These are phyloP conservation scores for Trinorchestia longiramus DNA, from an alignment of 1,140 invertebrate species.

Conservation along the genomic window DNA sequence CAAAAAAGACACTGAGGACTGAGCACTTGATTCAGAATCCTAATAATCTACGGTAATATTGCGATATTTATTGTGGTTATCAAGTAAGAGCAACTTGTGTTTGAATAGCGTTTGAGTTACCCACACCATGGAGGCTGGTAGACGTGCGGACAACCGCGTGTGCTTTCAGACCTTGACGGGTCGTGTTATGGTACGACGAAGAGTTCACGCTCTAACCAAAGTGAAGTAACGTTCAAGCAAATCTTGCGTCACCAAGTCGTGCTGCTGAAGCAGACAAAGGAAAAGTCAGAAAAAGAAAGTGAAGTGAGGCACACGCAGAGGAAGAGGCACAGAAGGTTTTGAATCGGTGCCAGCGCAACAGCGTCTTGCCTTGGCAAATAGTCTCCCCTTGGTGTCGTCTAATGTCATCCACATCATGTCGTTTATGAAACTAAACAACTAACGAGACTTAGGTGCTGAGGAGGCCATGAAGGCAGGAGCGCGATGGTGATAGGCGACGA, in stretches of 20 bases:
- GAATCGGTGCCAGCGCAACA: background rate
- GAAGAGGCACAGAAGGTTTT: background rate
- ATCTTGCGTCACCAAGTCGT: conserved; percentile 11
- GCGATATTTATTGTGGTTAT: background rate
- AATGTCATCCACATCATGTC: conserved; percentile 22
- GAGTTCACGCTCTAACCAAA: background rate
- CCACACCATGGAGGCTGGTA: background rate
- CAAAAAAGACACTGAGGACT: background rate
- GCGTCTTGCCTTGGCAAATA: background rate
- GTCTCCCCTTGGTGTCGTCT: background rate
- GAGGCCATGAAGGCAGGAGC: background rate
- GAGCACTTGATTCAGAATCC: background rate
- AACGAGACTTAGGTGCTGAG: background rate
- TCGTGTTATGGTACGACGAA: background rate
- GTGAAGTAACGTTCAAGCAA: background rate
- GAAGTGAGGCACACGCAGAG: background rate
- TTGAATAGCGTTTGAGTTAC: background rate
- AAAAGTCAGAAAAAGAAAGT: background rate
- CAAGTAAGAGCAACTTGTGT: background rate
- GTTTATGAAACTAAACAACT: conserved; percentile 10
- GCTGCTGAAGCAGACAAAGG: conserved; percentile 9
- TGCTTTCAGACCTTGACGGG: background rate
- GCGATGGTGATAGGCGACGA: background rate
- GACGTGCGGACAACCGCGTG: background rate
- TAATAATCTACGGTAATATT: too few species aligned